These are phyloP conservation scores for Tricholaema leucomelas DNA, from an alignment of 2,113 vertebrate genomes.

Conservation along the genomic window DNA sequence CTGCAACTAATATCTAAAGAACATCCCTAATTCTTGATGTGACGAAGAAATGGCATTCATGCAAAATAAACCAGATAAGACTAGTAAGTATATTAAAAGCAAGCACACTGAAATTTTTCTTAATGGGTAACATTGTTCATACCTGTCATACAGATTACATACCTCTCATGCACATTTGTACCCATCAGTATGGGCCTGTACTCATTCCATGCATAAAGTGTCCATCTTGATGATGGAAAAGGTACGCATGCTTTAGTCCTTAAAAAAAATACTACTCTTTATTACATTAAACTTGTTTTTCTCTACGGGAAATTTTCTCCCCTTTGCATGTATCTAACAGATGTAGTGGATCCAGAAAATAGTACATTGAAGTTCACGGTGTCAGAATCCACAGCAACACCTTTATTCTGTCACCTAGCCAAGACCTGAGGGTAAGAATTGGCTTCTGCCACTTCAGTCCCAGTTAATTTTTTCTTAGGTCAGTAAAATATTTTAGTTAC, in stretches of 20 bases:
- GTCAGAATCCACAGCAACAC: neutral
- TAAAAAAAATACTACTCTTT: neutral
- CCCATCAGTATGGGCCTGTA: neutral
- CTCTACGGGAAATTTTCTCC: neutral
- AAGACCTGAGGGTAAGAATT: neutral
- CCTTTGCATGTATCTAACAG: neutral
- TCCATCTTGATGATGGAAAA: neutral
- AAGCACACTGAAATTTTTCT: neutral
- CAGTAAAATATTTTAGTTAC: neutral
- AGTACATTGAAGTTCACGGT: neutral
- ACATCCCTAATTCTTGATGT: neutral
- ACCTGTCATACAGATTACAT: neutral
- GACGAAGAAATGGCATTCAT: neutral
- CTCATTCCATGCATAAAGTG: neutral
- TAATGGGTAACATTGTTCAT: neutral
- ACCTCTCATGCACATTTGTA: accelerated
- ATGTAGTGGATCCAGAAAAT: neutral
- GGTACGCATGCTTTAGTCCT: neutral
- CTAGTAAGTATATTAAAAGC: neutral
- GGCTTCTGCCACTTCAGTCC: neutral
- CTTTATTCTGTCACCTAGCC: neutral
- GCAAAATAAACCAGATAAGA: neutral
- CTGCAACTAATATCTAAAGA: neutral
- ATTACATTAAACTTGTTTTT: neutral
- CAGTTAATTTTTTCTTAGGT: neutral